These are phyloP conservation scores for Mastomys coucha DNA, from an alignment of 2,113 vertebrate species.

Conservation along the genomic window DNA sequence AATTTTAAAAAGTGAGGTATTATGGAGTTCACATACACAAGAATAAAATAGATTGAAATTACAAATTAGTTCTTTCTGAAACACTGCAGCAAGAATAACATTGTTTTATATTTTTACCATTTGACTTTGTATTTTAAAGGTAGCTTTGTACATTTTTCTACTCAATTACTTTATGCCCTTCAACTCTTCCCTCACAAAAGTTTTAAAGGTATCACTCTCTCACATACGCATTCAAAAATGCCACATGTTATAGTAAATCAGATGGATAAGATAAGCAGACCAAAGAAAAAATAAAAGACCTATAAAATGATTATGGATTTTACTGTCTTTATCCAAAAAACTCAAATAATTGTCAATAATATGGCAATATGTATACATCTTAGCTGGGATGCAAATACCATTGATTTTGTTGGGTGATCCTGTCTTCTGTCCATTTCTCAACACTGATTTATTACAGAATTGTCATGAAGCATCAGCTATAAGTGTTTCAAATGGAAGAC, in stretches of 20 bases:
- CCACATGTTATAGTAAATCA: background rate
- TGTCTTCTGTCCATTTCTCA: constrained; percentile 61
- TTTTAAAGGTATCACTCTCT: background rate
- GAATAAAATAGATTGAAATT: background rate
- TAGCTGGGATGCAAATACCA: constrained; percentile 27
- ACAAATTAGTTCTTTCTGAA: background rate
- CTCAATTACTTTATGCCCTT: background rate
- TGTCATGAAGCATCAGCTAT: background rate
- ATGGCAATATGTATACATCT: constrained; percentile 47
- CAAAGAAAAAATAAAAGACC: background rate
- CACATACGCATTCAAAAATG: background rate
- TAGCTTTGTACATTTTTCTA: background rate
- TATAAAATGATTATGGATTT: constrained; percentile 65
- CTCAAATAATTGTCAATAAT: constrained; percentile 71
- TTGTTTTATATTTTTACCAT: background rate
- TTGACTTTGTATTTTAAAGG: background rate
- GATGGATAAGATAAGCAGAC: background rate
- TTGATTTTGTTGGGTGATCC: constrained; percentile 62
- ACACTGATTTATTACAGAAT: constrained; percentile 62
- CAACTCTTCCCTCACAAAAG: background rate
- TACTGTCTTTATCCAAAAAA: constrained; percentile 41
- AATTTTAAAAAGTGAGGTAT: background rate
- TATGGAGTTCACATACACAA: background rate
- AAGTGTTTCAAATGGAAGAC: too few species aligned
- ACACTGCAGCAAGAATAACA: background rate